Evolutionary conservation across 2,113 vertebrate genomes (phyloP), one percentile per base, ranked within the genome.

Genomic region (Oreocharis arfaki): DNA sequence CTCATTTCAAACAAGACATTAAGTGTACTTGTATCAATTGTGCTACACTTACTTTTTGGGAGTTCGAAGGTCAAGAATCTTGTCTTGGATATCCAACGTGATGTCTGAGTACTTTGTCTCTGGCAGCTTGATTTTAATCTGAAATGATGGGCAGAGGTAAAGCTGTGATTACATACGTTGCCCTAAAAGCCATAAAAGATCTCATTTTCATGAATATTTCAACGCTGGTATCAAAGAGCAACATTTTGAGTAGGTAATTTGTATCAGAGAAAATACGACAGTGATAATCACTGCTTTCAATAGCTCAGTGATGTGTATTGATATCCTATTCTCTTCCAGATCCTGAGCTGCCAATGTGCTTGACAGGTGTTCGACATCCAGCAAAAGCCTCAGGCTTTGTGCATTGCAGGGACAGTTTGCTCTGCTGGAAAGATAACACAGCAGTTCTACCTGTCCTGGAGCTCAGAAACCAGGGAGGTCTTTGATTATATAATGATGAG

Each of bases 81-180:
- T 99, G 84, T 99, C 99, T 84, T 98, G 98, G 37, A 99, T 95
- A 87, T 99, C 98, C 78, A 99, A 95, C 17, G 97, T 70, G 83
- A 99, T 98, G 50, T 99, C 99, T 60, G 98, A 97, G 75, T 94
- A 80, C 90, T 98, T 99, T 7, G 98, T 99, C 61, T 98, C 98
- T 28, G 99, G 99, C 7, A 99, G 97, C 93, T 99, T 98, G 97
- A 99, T 98, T 98, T 98, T 99, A 77, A 99, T 97, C 99, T 99
- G 86, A 95, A 96, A 95, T 13, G n/a, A 96, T 75, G 94, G 84
- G 64, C 46, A 96, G n/a, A 93, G 78, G 47, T 83, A 97, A 89
- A 88, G 37, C 42, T 84, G 50, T 53, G 69, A 79, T 85, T 88
- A 87, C 65, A 52, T 35, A 33, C 15, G 27, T 59, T 89, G 26